phyloP scores from a whole-genome alignment of 2,113 vertebrate species.

The Mormoops blainvillei region DNA sequence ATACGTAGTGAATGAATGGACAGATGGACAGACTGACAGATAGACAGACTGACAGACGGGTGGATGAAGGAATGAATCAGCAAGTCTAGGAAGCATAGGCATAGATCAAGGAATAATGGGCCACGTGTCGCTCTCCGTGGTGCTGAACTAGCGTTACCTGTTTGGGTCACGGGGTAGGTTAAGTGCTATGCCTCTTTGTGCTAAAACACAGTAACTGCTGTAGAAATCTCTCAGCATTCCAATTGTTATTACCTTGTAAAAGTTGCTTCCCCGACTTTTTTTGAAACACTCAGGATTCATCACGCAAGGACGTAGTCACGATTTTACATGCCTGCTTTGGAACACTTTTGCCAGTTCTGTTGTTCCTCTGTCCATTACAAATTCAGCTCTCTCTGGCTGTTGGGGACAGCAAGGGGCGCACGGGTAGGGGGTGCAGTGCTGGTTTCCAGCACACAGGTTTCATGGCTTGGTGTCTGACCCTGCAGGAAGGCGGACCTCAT shows the following conservation, averaged over 20 bases:
- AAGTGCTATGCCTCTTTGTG: background rate
- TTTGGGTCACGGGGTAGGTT: accelerated
- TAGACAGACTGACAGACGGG: accelerated
- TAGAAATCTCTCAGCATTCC: background rate
- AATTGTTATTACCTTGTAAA: background rate
- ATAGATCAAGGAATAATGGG: accelerated
- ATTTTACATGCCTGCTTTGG: background rate
- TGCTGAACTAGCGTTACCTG: background rate
- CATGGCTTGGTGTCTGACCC: constrained; percentile 7
- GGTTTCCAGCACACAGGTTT: background rate
- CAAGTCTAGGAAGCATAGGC: background rate
- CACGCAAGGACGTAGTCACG: background rate
- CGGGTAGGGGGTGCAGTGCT: background rate
- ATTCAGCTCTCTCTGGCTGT: background rate
- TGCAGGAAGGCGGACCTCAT: constrained; percentile 42
- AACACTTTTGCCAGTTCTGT: background rate
- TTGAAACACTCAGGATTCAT: background rate
- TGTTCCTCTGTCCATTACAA: background rate
- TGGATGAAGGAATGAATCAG: background rate
- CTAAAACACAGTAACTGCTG: background rate
- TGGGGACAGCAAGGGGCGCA: background rate
- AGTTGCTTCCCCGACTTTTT: constrained; percentile 7
- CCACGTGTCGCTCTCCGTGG: background rate
- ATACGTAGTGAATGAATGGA: background rate
- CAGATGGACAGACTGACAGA: background rate